Evolutionary conservation across 2,888 invertebrate genomes (phyloP), one percentile per base, ranked within the genome.

Genomic region (Phortica magna): DNA sequence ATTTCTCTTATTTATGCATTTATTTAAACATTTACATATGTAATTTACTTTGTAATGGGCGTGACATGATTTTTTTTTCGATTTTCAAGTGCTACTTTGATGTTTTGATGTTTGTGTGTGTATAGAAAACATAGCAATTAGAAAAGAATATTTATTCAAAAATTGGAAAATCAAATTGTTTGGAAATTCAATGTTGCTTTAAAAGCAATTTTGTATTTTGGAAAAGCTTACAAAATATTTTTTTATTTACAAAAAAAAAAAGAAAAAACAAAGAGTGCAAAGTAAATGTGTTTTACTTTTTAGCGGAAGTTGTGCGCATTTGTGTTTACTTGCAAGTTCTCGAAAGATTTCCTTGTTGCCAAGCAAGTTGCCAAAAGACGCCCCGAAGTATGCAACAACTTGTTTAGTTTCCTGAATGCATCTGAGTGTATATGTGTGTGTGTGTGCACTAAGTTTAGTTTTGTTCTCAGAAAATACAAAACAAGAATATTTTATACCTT

Each of bases 21-120:
- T 80, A 80, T 82, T 81, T 81, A 84, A 80, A 82, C 80, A 76
- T 78, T 76, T 77, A 73, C 77, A 77, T 75, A 22, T 61, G 39
- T 57, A 65, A 39, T 70, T 75, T 80, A 79, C 74, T 78, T 81
- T 80, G 77, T 76, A 81, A 84, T 82, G 81, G 80, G 82, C 77
- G 73, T 81, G 83, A 22, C 22, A 12, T 22, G 19, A 61, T 61
- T 17, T 22, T 17, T 19, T 59, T 59, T 17, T 7, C 19, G n/a
- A 59, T 59, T 17, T 59, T 14, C 19, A 5, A 61, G n/a, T 22
- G 10, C 19, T 5, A 22, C 10, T 61, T 19, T 61, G 4, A 22
- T 61, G 9, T 22, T 19, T 14, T 61, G 17, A 61, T 22, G 9
- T 9, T 48, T 48, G 14, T 17, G 22, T 22, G 31, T 31, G 31